Evolutionary conservation across 2,888 invertebrate species (phyloP).

Genomic region (Strigamia maritima): DNA sequence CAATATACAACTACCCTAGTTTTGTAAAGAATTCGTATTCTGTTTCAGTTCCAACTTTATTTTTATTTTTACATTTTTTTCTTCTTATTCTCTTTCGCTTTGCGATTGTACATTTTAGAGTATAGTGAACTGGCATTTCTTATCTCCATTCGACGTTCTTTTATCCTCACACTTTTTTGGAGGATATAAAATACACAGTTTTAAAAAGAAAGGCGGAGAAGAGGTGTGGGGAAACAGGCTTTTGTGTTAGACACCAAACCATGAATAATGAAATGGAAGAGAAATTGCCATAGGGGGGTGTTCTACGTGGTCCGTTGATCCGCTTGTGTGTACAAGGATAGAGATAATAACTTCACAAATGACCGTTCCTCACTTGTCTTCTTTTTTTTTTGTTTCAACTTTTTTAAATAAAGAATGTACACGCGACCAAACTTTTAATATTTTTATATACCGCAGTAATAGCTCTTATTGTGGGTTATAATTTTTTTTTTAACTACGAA

Average conservation of each 20-base stretch:
- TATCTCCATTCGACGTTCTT: constrained; percentile 9
- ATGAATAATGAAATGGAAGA: constrained; percentile 31
- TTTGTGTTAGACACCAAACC: constrained; percentile 27
- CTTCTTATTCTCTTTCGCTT: neutral
- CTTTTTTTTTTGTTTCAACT: neutral
- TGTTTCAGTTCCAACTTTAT: neutral
- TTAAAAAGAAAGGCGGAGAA: neutral
- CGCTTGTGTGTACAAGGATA: constrained; percentile 6
- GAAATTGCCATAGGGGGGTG: constrained; percentile 11
- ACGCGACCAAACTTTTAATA: neutral
- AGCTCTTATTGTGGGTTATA: no score
- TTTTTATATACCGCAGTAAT: no score
- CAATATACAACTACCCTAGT: neutral
- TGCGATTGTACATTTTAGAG: constrained; percentile 23
- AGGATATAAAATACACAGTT: constrained; percentile 21
- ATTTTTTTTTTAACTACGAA: neutral
- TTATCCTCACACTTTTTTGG: constrained; percentile 33
- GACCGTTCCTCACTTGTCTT: constrained; percentile 1
- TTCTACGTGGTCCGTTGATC: constrained; percentile 14
- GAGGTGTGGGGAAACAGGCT: constrained; percentile 15
- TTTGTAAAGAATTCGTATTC: neutral
- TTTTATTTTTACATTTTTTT: neutral
- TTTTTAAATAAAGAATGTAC: neutral
- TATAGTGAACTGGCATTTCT: constrained; percentile 28
- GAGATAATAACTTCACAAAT: constrained; percentile 22